Evolutionary conservation across 2,888 invertebrate species (phyloP), one percentile per base, ranked within the genome.

Genomic region (Drosophila anomalata): DNA sequence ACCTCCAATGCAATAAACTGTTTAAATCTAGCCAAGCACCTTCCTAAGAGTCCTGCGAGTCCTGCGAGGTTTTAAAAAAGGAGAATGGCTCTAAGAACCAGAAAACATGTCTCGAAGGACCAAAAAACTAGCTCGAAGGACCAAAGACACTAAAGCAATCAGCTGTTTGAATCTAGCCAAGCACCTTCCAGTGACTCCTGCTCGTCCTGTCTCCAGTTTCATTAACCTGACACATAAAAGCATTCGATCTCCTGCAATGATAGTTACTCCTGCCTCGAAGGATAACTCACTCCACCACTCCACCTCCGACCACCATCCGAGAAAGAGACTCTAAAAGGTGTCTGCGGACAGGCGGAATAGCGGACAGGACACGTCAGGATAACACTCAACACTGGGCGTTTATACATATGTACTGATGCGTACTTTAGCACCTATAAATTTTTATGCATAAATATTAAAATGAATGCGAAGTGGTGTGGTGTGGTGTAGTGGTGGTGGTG

Each of bases 371-470:
- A 39, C 39, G 39, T 39, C 39, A 39, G 39, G 39, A 39, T 14
- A 14, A 39, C 39, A 14, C 39, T 39, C 39, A 8, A 3, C 14
- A 33, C 33, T 12, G 14, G 6, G 5, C 8, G 41, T 48, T 24
- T 20, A 41, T 53, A 65, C 48, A 78, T 79, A 80, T 86, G 81
- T 80, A 81, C 84, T 76, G 71, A 78, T 81, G 79, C 75, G 74
- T 74, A 75, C 84, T 76, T 87, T 77, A 83, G 83, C 84, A 79
- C 76, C 87, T 78, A 83, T 83, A 86, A 79, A 86, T 86, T 88
- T 80, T 74, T 79, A 88, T 82, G 86, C 80, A 79, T 63, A 82
- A 75, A 79, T 81, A 78, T 87, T 84, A 76, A 87, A 71, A 53
- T 20, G 26, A 41, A 65, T 31, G 47, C 42, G 26, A 44, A 17